Conservation (phyloP, 2,797 vertebrate species). For the Otolemur crassicaudatus region DNA sequence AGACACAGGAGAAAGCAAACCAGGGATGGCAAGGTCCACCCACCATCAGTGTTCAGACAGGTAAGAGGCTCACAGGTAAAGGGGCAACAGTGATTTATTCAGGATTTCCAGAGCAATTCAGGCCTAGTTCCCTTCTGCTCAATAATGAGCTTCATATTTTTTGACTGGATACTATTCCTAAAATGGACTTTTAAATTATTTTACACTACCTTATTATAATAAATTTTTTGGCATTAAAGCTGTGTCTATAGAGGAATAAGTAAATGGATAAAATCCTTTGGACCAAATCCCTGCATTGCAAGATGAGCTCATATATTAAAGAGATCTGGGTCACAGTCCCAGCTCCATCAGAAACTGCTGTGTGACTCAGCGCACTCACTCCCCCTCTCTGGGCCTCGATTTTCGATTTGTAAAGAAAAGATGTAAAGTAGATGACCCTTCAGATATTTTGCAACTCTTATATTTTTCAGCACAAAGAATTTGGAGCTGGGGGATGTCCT, state of each 20-base stretch:
- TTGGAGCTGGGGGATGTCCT: not conserved
- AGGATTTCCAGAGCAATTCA: constrained; percentile 31
- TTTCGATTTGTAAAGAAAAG: constrained; percentile 17
- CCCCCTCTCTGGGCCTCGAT: not conserved
- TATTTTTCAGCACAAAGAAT: not conserved
- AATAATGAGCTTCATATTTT: constrained; percentile 45
- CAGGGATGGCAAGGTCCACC: too few relatives aligned
- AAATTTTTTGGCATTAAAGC: constrained; percentile 28
- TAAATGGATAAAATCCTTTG: constrained; percentile 44
- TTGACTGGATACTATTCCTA: constrained; percentile 13
- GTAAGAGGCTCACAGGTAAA: not conserved
- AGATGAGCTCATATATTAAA: not conserved
- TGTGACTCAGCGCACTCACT: not conserved
- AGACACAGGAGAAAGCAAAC: not conserved
- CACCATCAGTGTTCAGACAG: not conserved
- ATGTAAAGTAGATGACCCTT: not conserved
- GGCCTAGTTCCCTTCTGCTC: not conserved
- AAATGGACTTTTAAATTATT: constrained; percentile 31
- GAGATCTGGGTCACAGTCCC: not conserved
- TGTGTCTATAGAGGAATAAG: not conserved
- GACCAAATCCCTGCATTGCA: not conserved
- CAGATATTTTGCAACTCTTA: not conserved
- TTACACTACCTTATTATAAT: constrained; percentile 26
- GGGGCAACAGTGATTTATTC: not conserved
- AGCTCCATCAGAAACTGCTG: not conserved